Conservation (phyloP, 2,113 vertebrate genomes). For the Oreocharis arfaki region DNA sequence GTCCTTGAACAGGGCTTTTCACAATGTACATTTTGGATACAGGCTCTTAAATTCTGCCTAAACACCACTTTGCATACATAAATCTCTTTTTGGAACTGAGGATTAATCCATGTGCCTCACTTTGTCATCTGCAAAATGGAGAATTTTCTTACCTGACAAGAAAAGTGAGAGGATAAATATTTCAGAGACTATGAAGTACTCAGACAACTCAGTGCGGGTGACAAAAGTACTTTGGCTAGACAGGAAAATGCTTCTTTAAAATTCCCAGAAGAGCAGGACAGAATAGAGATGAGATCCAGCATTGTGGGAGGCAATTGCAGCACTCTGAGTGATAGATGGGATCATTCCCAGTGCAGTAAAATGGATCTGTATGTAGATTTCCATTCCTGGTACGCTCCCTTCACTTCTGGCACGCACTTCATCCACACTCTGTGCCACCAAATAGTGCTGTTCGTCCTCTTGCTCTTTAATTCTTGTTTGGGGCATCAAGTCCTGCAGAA, state of each 20-base stretch:
- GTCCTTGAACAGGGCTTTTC: not conserved
- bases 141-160: slow-evolving; percentile 43
- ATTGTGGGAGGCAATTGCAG: slow-evolving; percentile 1
- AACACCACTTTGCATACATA: not conserved
- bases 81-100: not conserved
- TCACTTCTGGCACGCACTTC: fast-evolving
- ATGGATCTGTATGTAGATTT: not conserved
- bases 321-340: not conserved
- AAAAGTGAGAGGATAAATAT: slow-evolving; percentile 47
- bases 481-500: not conserved
- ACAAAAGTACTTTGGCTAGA: slow-evolving; percentile 23
- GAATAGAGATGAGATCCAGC: not conserved
- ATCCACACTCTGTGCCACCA: fast-evolving
- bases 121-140: slow-evolving; percentile 34
- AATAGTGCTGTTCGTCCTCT: not conserved
- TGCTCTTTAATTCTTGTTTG: not conserved
- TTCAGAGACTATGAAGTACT: slow-evolving; percentile 10
- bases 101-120: not conserved
- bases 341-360: not conserved
- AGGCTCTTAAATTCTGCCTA: not conserved
- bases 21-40: not conserved
- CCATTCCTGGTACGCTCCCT: fast-evolving
- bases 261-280: not conserved
- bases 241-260: not conserved
- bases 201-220: not conserved